Evolutionary conservation across 2,797 vertebrate species (phyloP), one percentile per base, ranked within the genome.

Genomic region (Nyctalus aviator): DNA sequence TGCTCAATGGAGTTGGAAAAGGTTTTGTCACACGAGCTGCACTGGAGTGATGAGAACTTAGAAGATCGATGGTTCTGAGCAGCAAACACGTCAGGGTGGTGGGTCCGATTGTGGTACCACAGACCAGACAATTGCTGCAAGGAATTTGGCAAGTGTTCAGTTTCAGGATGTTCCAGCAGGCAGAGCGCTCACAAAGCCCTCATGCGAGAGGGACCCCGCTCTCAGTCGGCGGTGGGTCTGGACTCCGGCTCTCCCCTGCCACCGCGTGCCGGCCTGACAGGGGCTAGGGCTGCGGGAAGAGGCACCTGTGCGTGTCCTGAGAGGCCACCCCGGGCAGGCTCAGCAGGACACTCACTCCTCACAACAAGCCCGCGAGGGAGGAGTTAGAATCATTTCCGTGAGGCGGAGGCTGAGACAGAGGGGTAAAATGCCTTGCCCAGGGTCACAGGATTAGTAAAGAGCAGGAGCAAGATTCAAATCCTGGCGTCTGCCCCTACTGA

Each of bases 61-160:
- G 99, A 98, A 78, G 98, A 98, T 20, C 98, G 97, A 66, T 98
- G 98, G 84, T 98, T 99, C 96, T 99, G 99, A 82, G 97, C 98
- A 21, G 98, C 98, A 95, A 99, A 99, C 71, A 99, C 97, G 5
- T 99, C 99, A 0, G 99, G 99, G 78, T 99, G 99, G 93, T 98
- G 99, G 71, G 98, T 99, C 93, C 98, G 98, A 97, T 99, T 99
- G 83, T 99, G 99, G 96, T 99, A 99, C 99, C 99, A 99, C 73
- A 99, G 96, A 17, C 99, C 99, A 9, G 99, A 99, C 62, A 99
- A 97, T 97, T 99, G 99, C 99, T 99, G 97, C 15, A 95, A 98
- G 84, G 84, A 95, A 93, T 94, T 50, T 92, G 87, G n/a, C 64
- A 69, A 87, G 57, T 35, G 32, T 82, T 62, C 92, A 35, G 46